Evolutionary conservation across 2,888 invertebrate species (phyloP), one percentile per base, ranked within the genome.

Genomic region (Ormyrus rosae): DNA sequence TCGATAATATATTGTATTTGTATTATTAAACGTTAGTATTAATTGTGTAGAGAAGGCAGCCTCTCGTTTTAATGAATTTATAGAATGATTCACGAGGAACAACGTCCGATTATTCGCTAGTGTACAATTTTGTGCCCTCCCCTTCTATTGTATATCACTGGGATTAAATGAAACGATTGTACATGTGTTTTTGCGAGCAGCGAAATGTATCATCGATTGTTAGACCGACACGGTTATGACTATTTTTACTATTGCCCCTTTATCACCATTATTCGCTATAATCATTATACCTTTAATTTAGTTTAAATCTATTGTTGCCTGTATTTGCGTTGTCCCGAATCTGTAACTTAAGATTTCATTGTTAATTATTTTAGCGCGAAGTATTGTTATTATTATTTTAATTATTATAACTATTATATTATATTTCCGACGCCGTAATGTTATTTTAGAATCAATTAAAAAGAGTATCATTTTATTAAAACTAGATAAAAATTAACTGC

Each of bases 401-500:
- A 75, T 70, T 82, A 82, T 82, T 80, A 71, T 83, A 82, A 83
- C 81, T 81, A 82, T 82, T 79, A 80, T 82, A 74, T 80, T 82
- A 80, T 82, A 74, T 80, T 82, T 75, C 83, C 82, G 76, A 83
- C 83, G 81, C 80, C 80, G 82, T 83, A 84, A 85, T 83, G 80
- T 83, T 83, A 83, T 82, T 81, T 79, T 83, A 85, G 83, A 78
- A 68, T 45, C 69, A 55, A 83, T 74, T 82, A 83, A 86, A 83
- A 83, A 82, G 80, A 85, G 78, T 85, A 84, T 85, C 82, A 85
- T 85, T 86, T 85, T 84, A 85, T 85, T 84, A 85, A 86, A 85
- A 84, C 76, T 84, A 67, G 80, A 81, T 82, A 83, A 72, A 67
- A 74, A 50, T 34, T 34, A 4, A 48, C 45, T 19, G n/a, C 56